These are phyloP conservation scores for Maccullochella peelii DNA, from an alignment of 2,113 vertebrate species.

Conservation along the genomic window DNA sequence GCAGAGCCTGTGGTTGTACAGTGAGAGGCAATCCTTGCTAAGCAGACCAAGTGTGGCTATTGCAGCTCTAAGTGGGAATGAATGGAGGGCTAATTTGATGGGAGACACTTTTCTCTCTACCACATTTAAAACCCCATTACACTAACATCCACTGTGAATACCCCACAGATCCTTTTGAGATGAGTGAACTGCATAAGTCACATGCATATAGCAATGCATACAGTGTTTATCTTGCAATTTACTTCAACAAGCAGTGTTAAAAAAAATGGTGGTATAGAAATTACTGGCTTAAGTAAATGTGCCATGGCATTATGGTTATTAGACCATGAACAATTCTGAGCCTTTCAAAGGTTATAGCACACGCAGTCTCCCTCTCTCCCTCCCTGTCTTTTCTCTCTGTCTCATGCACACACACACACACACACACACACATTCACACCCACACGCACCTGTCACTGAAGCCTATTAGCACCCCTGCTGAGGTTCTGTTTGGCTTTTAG, in stretches of 20 bases:
- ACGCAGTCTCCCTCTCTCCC: slow-evolving; percentile 21
- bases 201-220: slow-evolving; percentile 25
- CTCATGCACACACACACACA: background rate
- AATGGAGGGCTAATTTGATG: slow-evolving; percentile 79
- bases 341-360: slow-evolving; percentile 65
- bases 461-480: slow-evolving; percentile 72
- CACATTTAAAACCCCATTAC: slow-evolving; percentile 83
- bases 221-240: slow-evolving; percentile 40
- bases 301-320: slow-evolving; percentile 56
- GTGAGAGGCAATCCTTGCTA: slow-evolving; percentile 67
- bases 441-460: slow-evolving; percentile 66
- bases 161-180: slow-evolving; percentile 54
- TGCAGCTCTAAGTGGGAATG: slow-evolving; percentile 71
- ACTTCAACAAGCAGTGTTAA: slow-evolving; percentile 20
- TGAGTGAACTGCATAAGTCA: slow-evolving; percentile 58
- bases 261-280: slow-evolving; percentile 50
- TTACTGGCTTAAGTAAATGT: slow-evolving; percentile 64
- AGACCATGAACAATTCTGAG: slow-evolving; percentile 58
- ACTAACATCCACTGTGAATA: slow-evolving; percentile 57
- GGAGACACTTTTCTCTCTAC: slow-evolving; percentile 72
- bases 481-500: slow-evolving; percentile 70
- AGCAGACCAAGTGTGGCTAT: slow-evolving; percentile 73
- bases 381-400: background rate
- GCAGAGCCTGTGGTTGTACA: slow-evolving; percentile 52
- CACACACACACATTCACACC: slow-evolving; percentile 15